A percentile compares a stretch with the other conserved stretches of the same genome.
Conservation (phyloP, 2,113 vertebrate species). For the Carettochelys insculpta region DNA sequence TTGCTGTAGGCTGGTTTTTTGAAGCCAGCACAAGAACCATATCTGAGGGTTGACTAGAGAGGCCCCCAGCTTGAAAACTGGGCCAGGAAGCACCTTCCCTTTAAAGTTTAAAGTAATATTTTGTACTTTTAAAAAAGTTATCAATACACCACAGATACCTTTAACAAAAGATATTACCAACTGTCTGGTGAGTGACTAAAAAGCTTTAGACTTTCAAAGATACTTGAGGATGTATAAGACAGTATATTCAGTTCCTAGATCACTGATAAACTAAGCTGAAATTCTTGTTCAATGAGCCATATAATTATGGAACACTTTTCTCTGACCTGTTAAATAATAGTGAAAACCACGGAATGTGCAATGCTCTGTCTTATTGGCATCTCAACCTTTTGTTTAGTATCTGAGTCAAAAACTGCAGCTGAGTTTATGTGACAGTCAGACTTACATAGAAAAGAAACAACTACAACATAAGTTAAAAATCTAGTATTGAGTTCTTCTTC, state of each 20-base stretch:
- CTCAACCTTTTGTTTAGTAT: not conserved
- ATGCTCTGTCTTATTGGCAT: not conserved
- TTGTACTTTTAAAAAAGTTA: not conserved
- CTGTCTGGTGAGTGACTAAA: not conserved
- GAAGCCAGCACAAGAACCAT: not conserved
- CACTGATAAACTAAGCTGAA: not conserved
- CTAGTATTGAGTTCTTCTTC: not conserved
- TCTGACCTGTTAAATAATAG: not conserved
- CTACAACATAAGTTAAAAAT: not conserved
- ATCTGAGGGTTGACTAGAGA: not conserved
- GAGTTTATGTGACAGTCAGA: not conserved
- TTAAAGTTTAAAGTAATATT: not conserved
- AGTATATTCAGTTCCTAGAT: not conserved
- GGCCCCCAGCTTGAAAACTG: not conserved
- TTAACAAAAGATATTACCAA: not conserved
- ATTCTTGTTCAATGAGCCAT: not conserved
- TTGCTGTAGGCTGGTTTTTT: not conserved
- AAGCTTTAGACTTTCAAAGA: not conserved
- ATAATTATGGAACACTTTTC: not conserved
- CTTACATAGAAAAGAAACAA: not conserved
- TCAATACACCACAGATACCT: not conserved
- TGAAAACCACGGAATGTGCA: constrained; percentile 18
- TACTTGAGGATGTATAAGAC: not conserved
- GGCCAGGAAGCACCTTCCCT: not conserved
- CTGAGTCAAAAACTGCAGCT: not conserved